Conservation (phyloP, 2,888 invertebrate species). For the Macrophya alboannulata region DNA sequence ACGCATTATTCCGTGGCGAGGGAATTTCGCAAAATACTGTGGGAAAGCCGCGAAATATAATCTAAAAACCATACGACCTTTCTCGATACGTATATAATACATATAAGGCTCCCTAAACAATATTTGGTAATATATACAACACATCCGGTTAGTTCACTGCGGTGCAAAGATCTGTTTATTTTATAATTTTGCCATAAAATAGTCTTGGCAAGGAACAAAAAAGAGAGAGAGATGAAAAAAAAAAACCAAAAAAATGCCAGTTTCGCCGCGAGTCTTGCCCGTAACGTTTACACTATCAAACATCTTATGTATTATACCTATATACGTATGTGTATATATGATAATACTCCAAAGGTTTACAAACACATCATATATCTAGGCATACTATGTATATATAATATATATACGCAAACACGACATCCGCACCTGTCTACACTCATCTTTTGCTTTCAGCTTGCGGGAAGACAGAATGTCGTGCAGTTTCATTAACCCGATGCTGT, state of each 20-base stretch:
- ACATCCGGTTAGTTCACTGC: not conserved
- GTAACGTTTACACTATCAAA: slow-evolving; percentile 13
- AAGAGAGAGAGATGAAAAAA: not conserved
- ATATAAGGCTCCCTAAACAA: not conserved
- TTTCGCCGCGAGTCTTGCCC: not conserved
- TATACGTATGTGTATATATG: not conserved
- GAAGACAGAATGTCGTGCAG: slow-evolving; percentile 8
- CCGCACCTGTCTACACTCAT: not conserved
- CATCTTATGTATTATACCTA: not conserved
- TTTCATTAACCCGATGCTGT: slow-evolving; percentile 11
- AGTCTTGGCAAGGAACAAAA: not conserved
- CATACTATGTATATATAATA: not conserved
- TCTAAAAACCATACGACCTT: not conserved
- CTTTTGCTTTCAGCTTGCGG: slow-evolving; percentile 34
- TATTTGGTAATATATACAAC: not conserved
- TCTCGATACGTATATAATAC: not conserved
- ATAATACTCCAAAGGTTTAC: not conserved
- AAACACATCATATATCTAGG: not conserved
- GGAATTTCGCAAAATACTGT: no score
- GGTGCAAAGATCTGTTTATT: not conserved
- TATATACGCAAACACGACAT: not conserved
- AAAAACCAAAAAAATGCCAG: not conserved
- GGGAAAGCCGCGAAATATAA: not conserved
- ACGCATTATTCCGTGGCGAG: no score
- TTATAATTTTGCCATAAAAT: not conserved